Conservation (phyloP, 2,888 invertebrate species). For the Limenitis camilla region DNA sequence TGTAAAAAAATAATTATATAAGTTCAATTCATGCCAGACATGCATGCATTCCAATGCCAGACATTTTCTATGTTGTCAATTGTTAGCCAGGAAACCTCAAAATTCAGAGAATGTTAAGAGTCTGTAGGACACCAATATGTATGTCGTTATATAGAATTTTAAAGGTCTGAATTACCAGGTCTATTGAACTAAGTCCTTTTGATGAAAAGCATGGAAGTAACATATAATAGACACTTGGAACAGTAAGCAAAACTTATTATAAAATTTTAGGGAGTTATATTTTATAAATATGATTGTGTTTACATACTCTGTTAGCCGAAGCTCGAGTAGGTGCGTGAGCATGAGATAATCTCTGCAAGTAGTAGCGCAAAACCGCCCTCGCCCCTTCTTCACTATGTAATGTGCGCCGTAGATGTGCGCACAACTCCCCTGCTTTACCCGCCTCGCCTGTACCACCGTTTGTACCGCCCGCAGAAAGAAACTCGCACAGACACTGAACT, state of each 20-base stretch:
- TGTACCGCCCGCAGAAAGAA: conserved; percentile 81
- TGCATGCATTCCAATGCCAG: too few species aligned
- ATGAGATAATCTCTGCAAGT: conserved; percentile 88
- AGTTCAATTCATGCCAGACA: too few species aligned
- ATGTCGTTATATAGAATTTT: too few species aligned
- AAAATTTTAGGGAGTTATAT: not conserved
- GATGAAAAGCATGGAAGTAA: too few species aligned
- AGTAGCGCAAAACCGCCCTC: conserved; percentile 91
- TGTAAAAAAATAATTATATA: too few species aligned
- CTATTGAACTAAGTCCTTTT: too few species aligned
- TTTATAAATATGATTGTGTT: not conserved
- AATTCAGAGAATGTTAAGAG: too few species aligned
- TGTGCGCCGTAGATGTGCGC: conserved; percentile 72
- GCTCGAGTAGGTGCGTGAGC: conserved; percentile 84
- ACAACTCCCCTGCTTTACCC: conserved; percentile 79
- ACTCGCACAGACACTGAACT: conserved; percentile 98
- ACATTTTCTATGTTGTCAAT: too few species aligned
- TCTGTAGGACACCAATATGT: too few species aligned
- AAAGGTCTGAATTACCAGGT: too few species aligned
- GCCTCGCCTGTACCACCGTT: conserved; percentile 47
- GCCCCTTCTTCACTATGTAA: conserved; percentile 76
- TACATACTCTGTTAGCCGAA: conserved; percentile 81
- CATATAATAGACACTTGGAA: too few species aligned
- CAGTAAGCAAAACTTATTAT: not conserved
- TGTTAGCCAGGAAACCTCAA: too few species aligned